A percentile compares a stretch with the other conserved stretches of the same genome.
Evolutionary conservation across 2,888 invertebrate species (phyloP).

Genomic region (Cephus pygmeus): DNA sequence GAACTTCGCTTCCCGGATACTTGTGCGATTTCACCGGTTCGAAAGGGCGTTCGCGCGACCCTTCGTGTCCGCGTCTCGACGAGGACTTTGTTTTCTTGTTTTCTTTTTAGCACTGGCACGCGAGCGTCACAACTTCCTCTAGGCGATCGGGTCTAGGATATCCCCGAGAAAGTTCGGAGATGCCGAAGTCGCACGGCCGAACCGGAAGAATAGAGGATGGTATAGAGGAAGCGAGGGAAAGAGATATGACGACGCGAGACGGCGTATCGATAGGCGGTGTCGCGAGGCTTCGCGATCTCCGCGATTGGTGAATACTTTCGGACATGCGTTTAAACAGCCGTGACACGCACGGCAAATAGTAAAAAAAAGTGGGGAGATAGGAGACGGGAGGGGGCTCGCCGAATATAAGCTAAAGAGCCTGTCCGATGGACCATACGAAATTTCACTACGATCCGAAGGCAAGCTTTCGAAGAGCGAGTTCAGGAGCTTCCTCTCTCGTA

Average conservation of each 20-base stretch:
- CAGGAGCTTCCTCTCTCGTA: too few relatives aligned
- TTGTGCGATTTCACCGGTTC: slow-evolving; percentile 17
- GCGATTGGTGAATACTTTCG: slow-evolving; percentile 44
- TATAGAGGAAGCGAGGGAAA: slow-evolving; percentile 15
- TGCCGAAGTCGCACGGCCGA: not conserved
- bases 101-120: too few relatives aligned
- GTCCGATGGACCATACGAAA: slow-evolving; percentile 63
- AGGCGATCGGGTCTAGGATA: too few relatives aligned
- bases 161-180: not conserved
- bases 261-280: not conserved
- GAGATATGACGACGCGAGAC: slow-evolving; percentile 1
- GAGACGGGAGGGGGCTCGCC: slow-evolving; percentile 50
- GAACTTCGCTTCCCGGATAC: slow-evolving; percentile 65
- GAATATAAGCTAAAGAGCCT: slow-evolving; percentile 64
- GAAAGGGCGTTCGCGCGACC: too few relatives aligned
- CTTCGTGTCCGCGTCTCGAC: not conserved
- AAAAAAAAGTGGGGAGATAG: slow-evolving; percentile 49
- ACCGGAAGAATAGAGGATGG: slow-evolving; percentile 11
- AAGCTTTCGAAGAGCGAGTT: slow-evolving; percentile 41
- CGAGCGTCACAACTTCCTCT: too few relatives aligned
- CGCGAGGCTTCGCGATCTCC: not conserved
- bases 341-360: slow-evolving; percentile 24
- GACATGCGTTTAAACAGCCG: slow-evolving; percentile 41
- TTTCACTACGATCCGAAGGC: slow-evolving; percentile 55
- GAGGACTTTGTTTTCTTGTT: too few relatives aligned